These are phyloP conservation scores for Porites australiensis DNA, from an alignment of 64 coral and sea anemone species.

Conservation along the genomic window DNA sequence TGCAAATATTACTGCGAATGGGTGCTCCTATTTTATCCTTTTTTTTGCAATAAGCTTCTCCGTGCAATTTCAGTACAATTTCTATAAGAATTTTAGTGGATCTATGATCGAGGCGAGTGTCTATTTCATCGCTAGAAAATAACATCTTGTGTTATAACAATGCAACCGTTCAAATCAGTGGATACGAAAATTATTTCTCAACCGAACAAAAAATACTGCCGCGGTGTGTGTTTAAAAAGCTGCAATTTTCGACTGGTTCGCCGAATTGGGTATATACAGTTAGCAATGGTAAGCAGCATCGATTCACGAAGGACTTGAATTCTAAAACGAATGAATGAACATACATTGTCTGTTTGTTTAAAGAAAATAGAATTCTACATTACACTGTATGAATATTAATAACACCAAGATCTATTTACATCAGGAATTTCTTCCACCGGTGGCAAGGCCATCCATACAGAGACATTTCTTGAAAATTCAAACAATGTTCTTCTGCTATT, in stretches of 20 bases:
- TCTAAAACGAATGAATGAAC: slow-evolving; percentile 39
- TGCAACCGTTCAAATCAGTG: not conserved
- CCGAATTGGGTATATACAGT: not conserved
- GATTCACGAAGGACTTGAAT: slow-evolving; percentile 9
- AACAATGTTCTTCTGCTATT: not conserved
- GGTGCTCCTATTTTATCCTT: not conserved
- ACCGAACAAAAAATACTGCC: not conserved
- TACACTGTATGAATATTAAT: slow-evolving; percentile 52
- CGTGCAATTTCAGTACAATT: not conserved
- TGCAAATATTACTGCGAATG: slow-evolving; percentile 4
- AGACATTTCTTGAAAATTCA: slow-evolving; percentile 32
- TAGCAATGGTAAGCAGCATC: too few relatives aligned
- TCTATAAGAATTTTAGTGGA: not conserved
- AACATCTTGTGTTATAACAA: slow-evolving; percentile 25
- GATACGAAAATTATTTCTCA: not conserved
- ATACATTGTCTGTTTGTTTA: slow-evolving; percentile 40
- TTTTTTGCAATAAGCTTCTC: not conserved
- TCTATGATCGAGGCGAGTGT: not conserved
- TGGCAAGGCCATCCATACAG: not conserved
- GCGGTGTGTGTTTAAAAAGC: not conserved
- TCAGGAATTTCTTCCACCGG: not conserved
- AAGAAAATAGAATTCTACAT: slow-evolving; percentile 58
- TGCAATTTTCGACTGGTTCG: not conserved
- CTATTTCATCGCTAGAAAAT: slow-evolving; percentile 11
- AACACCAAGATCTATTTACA: slow-evolving; percentile 30